Conservation (phyloP, 2,888 invertebrate species). For the Thecophora atra region DNA sequence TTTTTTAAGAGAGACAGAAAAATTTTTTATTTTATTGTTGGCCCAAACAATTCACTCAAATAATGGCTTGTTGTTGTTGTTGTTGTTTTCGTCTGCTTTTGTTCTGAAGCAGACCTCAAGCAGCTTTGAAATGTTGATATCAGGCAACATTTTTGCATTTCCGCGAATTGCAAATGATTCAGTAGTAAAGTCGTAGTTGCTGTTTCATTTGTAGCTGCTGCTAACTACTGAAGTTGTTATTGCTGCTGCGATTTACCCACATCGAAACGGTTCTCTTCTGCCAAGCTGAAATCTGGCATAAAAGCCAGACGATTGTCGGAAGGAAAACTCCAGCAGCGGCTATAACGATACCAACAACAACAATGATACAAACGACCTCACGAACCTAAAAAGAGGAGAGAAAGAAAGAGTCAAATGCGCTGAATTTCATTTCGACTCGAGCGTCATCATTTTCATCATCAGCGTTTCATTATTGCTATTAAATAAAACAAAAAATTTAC, state of each 20-base stretch:
- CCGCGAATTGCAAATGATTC: slow-evolving; percentile 14
- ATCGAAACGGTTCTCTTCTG: background rate
- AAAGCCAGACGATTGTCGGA: slow-evolving; percentile 11
- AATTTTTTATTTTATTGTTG: background rate
- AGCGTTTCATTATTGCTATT: background rate
- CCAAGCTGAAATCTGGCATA: background rate
- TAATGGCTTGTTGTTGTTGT: background rate
- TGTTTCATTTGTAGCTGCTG: no score
- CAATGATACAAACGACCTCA: background rate
- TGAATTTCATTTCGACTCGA: background rate
- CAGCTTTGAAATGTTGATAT: slow-evolving; percentile 21
- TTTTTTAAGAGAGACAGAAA: background rate
- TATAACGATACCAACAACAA: slow-evolving; percentile 2
- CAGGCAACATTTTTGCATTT: slow-evolving; percentile 8
- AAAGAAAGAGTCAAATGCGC: background rate
- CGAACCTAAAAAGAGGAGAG: background rate
- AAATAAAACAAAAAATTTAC: background rate
- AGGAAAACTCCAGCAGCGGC: background rate
- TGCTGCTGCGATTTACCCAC: background rate
- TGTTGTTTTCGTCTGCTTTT: slow-evolving; percentile 9
- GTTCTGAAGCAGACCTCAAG: slow-evolving; percentile 2
- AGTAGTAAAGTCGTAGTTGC: background rate
- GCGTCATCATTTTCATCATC: background rate
- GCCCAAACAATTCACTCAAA: slow-evolving; percentile 1
- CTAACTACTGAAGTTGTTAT: no score